Evolutionary conservation across 2,113 vertebrate genomes (phyloP).

Genomic region (Mormyrus lacerda): DNA sequence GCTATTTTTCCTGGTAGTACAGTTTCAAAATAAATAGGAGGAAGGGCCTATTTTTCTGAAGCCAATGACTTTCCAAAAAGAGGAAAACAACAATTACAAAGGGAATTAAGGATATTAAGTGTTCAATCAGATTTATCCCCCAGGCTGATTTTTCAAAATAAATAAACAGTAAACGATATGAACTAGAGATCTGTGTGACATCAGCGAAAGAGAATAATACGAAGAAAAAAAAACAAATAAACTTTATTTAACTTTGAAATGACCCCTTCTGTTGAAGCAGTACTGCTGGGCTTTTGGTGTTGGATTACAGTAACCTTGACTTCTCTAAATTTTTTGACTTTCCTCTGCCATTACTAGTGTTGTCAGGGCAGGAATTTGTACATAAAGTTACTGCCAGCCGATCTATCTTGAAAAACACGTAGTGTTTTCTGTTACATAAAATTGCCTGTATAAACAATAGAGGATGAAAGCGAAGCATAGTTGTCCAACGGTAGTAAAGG

Average conservation of each 20-base stretch:
- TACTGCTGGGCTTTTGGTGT: conserved; percentile 42
- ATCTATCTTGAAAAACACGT: background rate
- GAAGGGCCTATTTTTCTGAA: conserved; percentile 50
- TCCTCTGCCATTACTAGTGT: conserved; percentile 22
- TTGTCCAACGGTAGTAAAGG: background rate
- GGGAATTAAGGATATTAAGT: conserved; percentile 50
- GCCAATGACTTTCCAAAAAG: conserved; percentile 48
- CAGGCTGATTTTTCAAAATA: conserved; percentile 43
- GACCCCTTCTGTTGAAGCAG: conserved; percentile 45
- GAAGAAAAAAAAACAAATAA: conserved; percentile 47
- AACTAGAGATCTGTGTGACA: conserved; percentile 39
- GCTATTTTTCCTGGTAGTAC: conserved; percentile 56
- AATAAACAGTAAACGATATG: conserved; percentile 54
- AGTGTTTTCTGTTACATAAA: conserved; percentile 6
- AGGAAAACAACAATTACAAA: conserved; percentile 60
- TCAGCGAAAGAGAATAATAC: conserved; percentile 41
- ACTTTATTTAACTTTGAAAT: conserved; percentile 45
- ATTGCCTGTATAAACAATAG: background rate
- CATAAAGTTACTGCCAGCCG: background rate
- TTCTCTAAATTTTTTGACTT: conserved; percentile 19
- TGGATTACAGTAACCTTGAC: conserved; percentile 41
- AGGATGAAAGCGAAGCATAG: background rate
- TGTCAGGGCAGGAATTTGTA: conserved; percentile 8
- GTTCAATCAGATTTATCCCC: conserved; percentile 48
- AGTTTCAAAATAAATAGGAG: conserved; percentile 62